Evolutionary conservation across 2,888 invertebrate genomes (phyloP).

Genomic region (Didymodactylos carnosus): DNA sequence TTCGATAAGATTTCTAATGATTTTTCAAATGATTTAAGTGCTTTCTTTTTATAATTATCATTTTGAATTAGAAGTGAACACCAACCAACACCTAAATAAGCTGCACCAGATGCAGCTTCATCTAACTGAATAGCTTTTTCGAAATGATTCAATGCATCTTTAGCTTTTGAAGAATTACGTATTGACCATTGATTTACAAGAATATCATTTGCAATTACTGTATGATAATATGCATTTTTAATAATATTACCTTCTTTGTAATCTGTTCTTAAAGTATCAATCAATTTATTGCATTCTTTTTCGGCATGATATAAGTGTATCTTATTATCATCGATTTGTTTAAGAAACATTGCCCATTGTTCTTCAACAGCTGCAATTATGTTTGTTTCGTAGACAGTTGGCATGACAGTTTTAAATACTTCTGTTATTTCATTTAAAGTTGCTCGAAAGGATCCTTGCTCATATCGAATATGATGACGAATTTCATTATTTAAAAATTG

Average conservation of each 20-base stretch:
- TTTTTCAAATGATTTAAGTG: neutral
- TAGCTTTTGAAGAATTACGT: neutral
- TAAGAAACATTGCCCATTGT: slow-evolving; percentile 4
- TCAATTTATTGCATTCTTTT: neutral
- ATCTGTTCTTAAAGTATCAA: neutral
- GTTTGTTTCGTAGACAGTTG: neutral
- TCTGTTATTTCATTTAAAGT: neutral
- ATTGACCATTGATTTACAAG: neutral
- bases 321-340: neutral
- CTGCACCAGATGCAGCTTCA: neutral
- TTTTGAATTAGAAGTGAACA: neutral
- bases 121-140: neutral
- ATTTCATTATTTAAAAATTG: slow-evolving; percentile 3
- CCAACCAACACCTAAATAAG: neutral
- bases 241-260: neutral
- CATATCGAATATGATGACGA: neutral
- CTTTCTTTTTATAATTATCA: neutral
- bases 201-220: neutral
- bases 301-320: neutral
- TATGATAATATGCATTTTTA: slow-evolving; percentile 3
- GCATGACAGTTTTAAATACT: neutral
- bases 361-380: neutral
- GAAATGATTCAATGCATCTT: neutral
- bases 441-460: neutral
- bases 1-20: neutral